Conservation (phyloP, 2,888 invertebrate genomes). For the Cyclophora punctaria region DNA sequence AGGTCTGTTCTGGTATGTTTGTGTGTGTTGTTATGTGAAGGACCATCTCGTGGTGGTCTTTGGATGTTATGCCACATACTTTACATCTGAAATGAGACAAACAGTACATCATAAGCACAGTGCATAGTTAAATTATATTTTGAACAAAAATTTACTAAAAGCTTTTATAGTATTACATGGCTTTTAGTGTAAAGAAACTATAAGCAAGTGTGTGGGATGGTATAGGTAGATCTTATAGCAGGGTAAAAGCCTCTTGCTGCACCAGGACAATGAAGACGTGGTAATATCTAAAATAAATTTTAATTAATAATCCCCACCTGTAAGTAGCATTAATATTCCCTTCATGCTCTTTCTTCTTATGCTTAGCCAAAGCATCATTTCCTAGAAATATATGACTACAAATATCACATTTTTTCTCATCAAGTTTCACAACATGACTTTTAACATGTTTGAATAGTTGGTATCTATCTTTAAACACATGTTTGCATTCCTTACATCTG, state of each 20-base stretch:
- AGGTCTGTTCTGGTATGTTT: conserved; percentile 28
- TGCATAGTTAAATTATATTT: not conserved
- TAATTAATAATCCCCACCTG: conserved; percentile 28
- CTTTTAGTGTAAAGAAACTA: no score
- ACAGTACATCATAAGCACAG: not conserved
- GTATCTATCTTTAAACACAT: conserved; percentile 48
- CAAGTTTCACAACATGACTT: conserved; percentile 45
- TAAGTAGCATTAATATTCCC: conserved; percentile 31
- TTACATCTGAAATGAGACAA: conserved; percentile 61
- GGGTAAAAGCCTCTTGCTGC: no score
- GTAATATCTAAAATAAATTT: no score
- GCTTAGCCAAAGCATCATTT: conserved; percentile 41
- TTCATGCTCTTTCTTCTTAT: conserved; percentile 47
- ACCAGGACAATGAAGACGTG: not conserved
- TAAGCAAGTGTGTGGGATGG: no score
- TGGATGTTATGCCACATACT: conserved; percentile 74
- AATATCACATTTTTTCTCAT: conserved; percentile 50
- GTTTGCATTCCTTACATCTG: conserved; percentile 58
- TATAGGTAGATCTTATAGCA: no score
- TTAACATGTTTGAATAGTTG: conserved; percentile 56
- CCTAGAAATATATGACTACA: conserved; percentile 51
- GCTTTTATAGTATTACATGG: not conserved
- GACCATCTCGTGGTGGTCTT: conserved; percentile 72
- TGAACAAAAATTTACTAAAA: not conserved
- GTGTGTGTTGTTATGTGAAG: conserved; percentile 75